Evolutionary conservation across 1,140 invertebrate genomes (phyloP).

Genomic region (Hirudo medicinalis): DNA sequence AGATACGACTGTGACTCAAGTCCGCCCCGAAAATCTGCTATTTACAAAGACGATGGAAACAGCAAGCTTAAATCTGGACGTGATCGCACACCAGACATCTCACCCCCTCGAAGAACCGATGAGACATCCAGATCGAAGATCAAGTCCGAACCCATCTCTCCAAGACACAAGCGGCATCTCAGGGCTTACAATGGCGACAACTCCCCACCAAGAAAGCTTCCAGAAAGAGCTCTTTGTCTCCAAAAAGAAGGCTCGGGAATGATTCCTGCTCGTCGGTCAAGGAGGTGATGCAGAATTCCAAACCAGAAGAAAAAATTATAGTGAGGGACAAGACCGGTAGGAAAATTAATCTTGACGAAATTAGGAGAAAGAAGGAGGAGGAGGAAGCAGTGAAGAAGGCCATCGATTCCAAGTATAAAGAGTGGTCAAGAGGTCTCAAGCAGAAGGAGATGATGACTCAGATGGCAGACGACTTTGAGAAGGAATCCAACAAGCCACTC

Average conservation of each 20-base stretch:
- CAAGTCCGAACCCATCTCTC: too few relatives aligned
- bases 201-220: conserved; percentile 18
- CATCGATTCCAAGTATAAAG: conserved; percentile 58
- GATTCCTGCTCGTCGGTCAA: too few relatives aligned
- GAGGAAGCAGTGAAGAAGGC: conserved; percentile 53
- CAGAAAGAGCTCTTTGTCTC: too few relatives aligned
- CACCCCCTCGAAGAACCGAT: conserved; percentile 19
- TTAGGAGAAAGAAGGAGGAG: conserved; percentile 47
- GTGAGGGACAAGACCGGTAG: conserved; percentile 54
- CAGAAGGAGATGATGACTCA: conserved; percentile 61
- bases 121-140: conserved; percentile 8
- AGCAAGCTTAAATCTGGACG: too few relatives aligned
- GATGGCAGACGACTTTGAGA: conserved; percentile 51
- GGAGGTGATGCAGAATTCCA: too few relatives aligned
- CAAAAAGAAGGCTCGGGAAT: too few relatives aligned
- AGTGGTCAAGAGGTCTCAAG: conserved; percentile 64
- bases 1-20: conserved; percentile 22
- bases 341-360: conserved; percentile 45
- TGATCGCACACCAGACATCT: conserved; percentile 21
- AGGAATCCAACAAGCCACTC: conserved; percentile 78
- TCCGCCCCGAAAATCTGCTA: conserved; percentile 21
- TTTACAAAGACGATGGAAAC: conserved; percentile 9
- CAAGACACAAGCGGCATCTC: too few relatives aligned
- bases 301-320: conserved; percentile 41
- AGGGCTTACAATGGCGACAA: conserved; percentile 12